Conservation (phyloP, 2,888 invertebrate species). For the Drosophila lacicola region DNA sequence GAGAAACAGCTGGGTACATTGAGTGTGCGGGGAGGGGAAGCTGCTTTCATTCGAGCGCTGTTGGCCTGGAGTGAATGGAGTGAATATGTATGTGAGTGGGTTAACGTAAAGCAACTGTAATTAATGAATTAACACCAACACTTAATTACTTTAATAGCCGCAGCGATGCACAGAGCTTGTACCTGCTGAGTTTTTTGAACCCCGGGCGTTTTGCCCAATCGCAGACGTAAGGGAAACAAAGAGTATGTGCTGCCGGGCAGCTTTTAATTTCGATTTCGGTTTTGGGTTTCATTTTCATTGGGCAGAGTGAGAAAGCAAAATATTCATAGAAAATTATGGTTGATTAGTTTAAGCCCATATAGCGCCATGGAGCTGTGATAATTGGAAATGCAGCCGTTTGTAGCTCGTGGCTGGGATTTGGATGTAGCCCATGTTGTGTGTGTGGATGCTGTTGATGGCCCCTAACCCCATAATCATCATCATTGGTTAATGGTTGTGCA, state of each 20-base stretch:
- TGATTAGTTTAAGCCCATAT: conserved; percentile 38
- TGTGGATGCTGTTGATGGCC: conserved; percentile 23
- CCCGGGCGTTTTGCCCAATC: conserved; percentile 48
- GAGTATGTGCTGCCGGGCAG: conserved; percentile 22
- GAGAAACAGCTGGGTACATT: conserved; percentile 13
- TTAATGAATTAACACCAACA: conserved; percentile 81
- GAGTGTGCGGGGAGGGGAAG: background rate
- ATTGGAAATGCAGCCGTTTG: conserved; percentile 72
- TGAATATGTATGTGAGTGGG: conserved; percentile 6
- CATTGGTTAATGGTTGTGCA: conserved; percentile 58
- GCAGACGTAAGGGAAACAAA: background rate
- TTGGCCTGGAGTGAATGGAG: conserved; percentile 10
- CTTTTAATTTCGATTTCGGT: conserved; percentile 20
- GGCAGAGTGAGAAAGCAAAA: conserved; percentile 34
- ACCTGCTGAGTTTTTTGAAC: conserved; percentile 62
- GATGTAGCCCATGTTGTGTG: background rate
- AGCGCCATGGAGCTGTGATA: conserved; percentile 55
- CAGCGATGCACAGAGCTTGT: conserved; percentile 29
- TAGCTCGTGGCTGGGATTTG: conserved; percentile 52
- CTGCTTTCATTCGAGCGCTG: conserved; percentile 23
- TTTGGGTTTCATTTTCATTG: conserved; percentile 46
- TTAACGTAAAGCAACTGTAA: conserved; percentile 44
- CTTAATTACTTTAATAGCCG: conserved; percentile 70
- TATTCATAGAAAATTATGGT: conserved; percentile 50
- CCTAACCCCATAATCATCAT: conserved; percentile 54